A percentile compares a stretch with the other conserved stretches of the same genome.
Conservation (phyloP, 2,113 vertebrate genomes). For the Nycticebus coucang region DNA sequence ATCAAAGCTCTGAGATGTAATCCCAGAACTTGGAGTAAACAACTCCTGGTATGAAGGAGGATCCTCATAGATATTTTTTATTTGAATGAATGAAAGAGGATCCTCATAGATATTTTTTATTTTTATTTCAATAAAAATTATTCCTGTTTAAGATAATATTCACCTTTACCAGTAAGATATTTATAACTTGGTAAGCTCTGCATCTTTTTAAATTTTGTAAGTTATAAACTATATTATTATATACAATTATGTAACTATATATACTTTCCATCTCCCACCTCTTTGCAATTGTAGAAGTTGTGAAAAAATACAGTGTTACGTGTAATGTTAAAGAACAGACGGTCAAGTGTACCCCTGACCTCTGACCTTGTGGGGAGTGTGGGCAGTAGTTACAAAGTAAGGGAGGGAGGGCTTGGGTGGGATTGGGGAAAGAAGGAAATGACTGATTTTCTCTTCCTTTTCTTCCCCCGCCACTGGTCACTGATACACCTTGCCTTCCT, state of each 20-base stretch:
- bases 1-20: background rate
- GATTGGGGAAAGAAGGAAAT: background rate
- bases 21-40: background rate
- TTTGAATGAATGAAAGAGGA: slow-evolving; percentile 22
- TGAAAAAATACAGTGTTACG: background rate
- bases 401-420: background rate
- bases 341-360: background rate
- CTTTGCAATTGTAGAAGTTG: background rate
- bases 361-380: background rate
- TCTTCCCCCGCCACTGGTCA: background rate
- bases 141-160: slow-evolving; percentile 18
- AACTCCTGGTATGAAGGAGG: background rate
- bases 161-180: background rate
- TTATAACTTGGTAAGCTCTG: background rate
- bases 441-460: background rate
- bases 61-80: background rate
- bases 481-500: background rate
- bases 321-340: background rate
- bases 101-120: background rate
- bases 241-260: background rate
- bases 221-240: background rate
- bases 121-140: background rate
- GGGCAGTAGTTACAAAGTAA: background rate
- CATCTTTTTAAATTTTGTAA: background rate
- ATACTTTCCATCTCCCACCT: background rate